Conservation (phyloP, 2,113 vertebrate genomes). For the cattle (Bos taurus) region DNA sequence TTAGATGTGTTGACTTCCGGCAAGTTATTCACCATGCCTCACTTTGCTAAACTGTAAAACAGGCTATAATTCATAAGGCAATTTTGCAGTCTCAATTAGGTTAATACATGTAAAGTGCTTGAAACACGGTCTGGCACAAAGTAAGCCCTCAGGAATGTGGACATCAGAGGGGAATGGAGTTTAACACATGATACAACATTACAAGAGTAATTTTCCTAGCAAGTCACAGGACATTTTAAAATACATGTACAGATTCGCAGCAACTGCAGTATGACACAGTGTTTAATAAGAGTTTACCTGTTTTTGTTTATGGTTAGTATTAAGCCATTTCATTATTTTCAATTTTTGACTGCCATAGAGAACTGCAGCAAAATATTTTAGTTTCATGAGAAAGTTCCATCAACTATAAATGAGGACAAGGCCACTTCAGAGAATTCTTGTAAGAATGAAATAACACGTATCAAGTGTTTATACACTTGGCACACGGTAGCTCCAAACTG, state of each 20-base stretch:
- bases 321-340: not conserved
- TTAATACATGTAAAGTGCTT: not conserved
- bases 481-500: not conserved
- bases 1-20: not conserved
- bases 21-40: not conserved
- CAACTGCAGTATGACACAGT: not conserved
- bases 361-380: not conserved
- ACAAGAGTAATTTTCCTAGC: not conserved
- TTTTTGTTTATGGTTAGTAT: not conserved
- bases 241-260: not conserved
- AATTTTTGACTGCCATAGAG: not conserved
- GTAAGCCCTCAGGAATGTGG: not conserved
- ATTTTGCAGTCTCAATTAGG: not conserved
- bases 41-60: not conserved
- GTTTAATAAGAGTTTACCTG: not conserved
- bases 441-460: not conserved
- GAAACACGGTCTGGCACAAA: not conserved
- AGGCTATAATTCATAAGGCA: not conserved
- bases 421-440: not conserved
- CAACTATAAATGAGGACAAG: conserved; percentile 4
- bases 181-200: not conserved
- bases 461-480: not conserved
- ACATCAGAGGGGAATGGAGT: not conserved
- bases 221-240: not conserved
- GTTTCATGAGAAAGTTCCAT: not conserved